Base-by-base conservation (phyloP, 2,888 invertebrate species). In the Sphaerophoria rueppellii region DNA sequence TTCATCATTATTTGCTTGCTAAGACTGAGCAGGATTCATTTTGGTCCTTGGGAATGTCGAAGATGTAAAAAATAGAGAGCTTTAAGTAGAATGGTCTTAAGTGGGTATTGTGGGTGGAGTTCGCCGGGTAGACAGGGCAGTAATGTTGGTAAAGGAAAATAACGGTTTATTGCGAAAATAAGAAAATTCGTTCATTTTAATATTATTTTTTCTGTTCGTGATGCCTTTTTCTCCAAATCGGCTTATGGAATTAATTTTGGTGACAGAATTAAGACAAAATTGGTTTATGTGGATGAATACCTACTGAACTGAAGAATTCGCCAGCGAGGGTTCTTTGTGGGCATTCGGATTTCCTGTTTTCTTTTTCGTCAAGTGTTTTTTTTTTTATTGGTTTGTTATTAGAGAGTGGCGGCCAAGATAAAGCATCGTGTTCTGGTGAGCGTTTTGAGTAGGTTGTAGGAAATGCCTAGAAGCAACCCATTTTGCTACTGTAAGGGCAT, bases 171-270 rank as follows among this genome's bases (percentile, higher is more conserved):
- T 83, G 50, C 79, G 63, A 79, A 72, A 73, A 73, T 67, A 60
- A 74, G 70, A 70, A 61, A 76, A 67, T 35, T 72, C 50, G 32
- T 16, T 60, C 11, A 35, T 48, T 16, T 75, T 70, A 54, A 34
- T 63, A 40, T 14, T 57, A 54, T 58, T 37, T 43, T 43, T 43
- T 24, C 24, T 24, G 24, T 24, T 24, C 24, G 24, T 24, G 24
- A 24, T 24, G 24, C 24, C 58, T 43, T 61, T 52, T 46, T 55
- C 52, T 57, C 16, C 50, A 72, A 76, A 85, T 80, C 83, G 72
- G 83, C 71, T 85, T 85, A 80, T 1, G 72, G 75, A 76, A 79
- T 80, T 80, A 85, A 80, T 85, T 80, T 85, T 57, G 61, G 55
- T 63, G 69, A 85, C 67, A 72, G 75, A 80, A 85, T 76, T 80